These are phyloP conservation scores for Cassiopea andromeda DNA, from an alignment of 30 jellyfish, hydroid and myxozoan species.

Conservation along the genomic window DNA sequence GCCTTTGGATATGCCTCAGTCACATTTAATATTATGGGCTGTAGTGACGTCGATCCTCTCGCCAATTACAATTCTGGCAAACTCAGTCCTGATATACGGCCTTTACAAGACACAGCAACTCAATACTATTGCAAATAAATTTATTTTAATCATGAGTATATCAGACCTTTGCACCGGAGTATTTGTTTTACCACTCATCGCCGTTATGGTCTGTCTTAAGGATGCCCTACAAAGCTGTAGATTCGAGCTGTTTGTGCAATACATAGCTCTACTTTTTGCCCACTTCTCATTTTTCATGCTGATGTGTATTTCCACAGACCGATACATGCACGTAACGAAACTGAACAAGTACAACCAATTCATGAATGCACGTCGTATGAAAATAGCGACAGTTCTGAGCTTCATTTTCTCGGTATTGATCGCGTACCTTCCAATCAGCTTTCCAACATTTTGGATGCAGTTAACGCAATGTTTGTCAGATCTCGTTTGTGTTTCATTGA, in stretches of 20 bases:
- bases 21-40: constrained; percentile 8
- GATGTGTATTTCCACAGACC: constrained; percentile 36
- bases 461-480: constrained; percentile 3
- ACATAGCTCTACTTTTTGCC: constrained; percentile 15
- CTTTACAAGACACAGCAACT: constrained; percentile 37
- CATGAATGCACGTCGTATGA: constrained; percentile 57
- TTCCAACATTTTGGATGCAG: constrained; percentile 19
- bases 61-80: constrained; percentile 12
- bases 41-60: neutral
- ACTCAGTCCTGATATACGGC: constrained; percentile 35
- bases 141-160: constrained; percentile 33
- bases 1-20: constrained; percentile 50
- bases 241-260: constrained; percentile 31
- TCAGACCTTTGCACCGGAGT: constrained; percentile 44
- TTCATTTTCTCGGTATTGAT: constrained; percentile 3
- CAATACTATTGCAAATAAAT: constrained; percentile 17
- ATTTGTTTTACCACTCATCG: constrained; percentile 22
- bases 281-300: constrained; percentile 61
- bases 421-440: neutral
- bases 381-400: constrained; percentile 4
- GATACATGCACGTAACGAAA: constrained; percentile 57
- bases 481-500: constrained; percentile 4
- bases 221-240: constrained; percentile 33
- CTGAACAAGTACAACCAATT: constrained; percentile 18
- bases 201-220: constrained; percentile 7